Base-by-base conservation (phyloP, 2,113 vertebrate species). In the Perognathus longimembris region DNA sequence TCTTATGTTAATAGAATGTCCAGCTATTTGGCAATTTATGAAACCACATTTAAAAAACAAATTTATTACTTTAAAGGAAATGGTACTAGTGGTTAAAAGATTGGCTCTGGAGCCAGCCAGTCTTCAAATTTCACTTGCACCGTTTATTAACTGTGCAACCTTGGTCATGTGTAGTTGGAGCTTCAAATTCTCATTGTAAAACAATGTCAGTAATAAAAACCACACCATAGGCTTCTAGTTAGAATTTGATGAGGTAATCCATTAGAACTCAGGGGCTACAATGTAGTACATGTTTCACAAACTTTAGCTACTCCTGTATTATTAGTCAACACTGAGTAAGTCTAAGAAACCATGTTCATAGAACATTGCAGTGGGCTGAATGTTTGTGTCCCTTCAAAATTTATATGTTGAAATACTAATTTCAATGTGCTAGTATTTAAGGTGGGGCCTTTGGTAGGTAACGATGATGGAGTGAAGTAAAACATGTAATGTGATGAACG, bases 21-120 rank as follows among this genome's bases (percentile, higher is more conserved):
- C 40, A 77, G 15, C 42, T 67, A 18, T 30, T 86, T 89, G 92
- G 18, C 22, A 82, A 36, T 83, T 54, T 88, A 76, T 93, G 66
- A 70, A 61, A 78, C 64, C 50, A 28, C 21, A 9, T 64, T 94
- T 90, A 54, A 76, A 86, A n/a, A 85, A 50, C 30, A 84, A 24
- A 42, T 63, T 81, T 64, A 36, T 91, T 76, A 42, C 64, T 75
- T 91, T 69, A 45, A 54, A 87, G 67, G 63, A 87, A 34, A 73
- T 50, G 61, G 20, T 11, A 92, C 64, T 89, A 59, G 12, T 88
- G 87, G 36, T 42, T 79, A 75, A 85, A 70, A 83, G 61, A 61
- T 61, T 89, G 75, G 50, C 67, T 91, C 32, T 81, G 30, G 67
- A 89, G 81, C 50, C 38, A 74, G 79, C 71, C 5, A 77, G 32